Percentiles rank a stretch among this genome's conserved stretches.
Evolutionary conservation across 2,888 invertebrate species (phyloP).

Genomic region (Drepana falcataria): DNA sequence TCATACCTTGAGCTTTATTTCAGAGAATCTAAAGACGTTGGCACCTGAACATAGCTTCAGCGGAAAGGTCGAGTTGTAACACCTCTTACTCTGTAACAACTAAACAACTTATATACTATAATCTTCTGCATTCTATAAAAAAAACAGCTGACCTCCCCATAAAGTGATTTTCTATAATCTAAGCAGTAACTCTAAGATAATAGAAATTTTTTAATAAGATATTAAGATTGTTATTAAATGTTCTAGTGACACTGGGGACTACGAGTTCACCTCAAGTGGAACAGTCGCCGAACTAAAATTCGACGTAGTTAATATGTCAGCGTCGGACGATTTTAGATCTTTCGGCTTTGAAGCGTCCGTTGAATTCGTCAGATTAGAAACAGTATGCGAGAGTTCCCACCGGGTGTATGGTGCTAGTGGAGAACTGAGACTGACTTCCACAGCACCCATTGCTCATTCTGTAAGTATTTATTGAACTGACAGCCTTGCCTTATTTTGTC

Average conservation of each 20-base stretch:
- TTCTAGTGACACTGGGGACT: constrained; percentile 69
- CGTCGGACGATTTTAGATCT: constrained; percentile 90
- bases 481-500: too few species aligned
- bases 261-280: constrained; percentile 87
- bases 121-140: too few species aligned
- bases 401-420: constrained; percentile 87
- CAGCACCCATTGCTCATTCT: constrained; percentile 70
- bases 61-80: too few species aligned
- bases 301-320: constrained; percentile 89
- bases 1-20: too few species aligned
- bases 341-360: constrained; percentile 91
- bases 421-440: constrained; percentile 81
- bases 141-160: too few species aligned
- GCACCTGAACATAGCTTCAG: too few species aligned
- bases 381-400: constrained; percentile 83
- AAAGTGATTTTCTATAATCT: too few species aligned
- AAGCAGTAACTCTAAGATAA: too few species aligned
- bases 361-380: constrained; percentile 86
- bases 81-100: too few species aligned
- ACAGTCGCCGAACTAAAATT: constrained; percentile 89
- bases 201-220: neutral
- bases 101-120: too few species aligned
- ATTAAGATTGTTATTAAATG: neutral
- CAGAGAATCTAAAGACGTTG: too few species aligned
- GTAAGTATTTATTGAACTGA: constrained; percentile 37